Evolutionary conservation across 1,140 invertebrate genomes (phyloP), one percentile per base, ranked within the genome.

Genomic region (Danaus melanippus): DNA sequence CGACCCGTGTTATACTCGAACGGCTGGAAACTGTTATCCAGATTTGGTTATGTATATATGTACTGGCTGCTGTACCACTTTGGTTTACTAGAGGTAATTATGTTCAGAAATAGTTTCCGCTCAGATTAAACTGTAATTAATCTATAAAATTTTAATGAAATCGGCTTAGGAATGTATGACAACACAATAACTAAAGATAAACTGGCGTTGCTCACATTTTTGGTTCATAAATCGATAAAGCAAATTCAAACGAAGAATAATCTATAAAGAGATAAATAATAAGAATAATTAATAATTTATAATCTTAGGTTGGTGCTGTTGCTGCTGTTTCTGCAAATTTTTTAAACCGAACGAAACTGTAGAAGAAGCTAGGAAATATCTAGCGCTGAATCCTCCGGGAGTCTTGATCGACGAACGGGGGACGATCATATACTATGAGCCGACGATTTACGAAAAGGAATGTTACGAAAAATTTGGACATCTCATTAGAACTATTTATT

Each of bases 381-480:
- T 74, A 10, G 49, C 67, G 10, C 39, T 17, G 12, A 74, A 81
- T 47, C 78, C 76, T 2, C 78, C 78, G 0, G 78, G 78, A 0
- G 50, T 79, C 1, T 56, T 73, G 2, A 62, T 62, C 9, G 62
- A 51, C 41, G 43, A 51, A 12, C 64, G 55, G 17, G 48, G 50
- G 8, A 58, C 57, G 17, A 47, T 65, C 9, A 64, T 77, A 8
- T 49, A 58, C 10, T 81, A 81, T 42, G 66, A 75, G 9, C 64
- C 78, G 1, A 71, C 64, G 3, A 58, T 60, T 42, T 50, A 55
- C 10, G 77, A 80, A 57, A 71, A 50, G 52, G 66, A 78, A 11
- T 55, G 56, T 46, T 78, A 76, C 48, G 72, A 74, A 49, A 75
- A 80, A 43, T 74, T 78, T 55, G 74, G 69, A 52, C 77, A 83